Base-by-base conservation (phyloP, 2,888 invertebrate genomes). In the Tridacna gigas region DNA sequence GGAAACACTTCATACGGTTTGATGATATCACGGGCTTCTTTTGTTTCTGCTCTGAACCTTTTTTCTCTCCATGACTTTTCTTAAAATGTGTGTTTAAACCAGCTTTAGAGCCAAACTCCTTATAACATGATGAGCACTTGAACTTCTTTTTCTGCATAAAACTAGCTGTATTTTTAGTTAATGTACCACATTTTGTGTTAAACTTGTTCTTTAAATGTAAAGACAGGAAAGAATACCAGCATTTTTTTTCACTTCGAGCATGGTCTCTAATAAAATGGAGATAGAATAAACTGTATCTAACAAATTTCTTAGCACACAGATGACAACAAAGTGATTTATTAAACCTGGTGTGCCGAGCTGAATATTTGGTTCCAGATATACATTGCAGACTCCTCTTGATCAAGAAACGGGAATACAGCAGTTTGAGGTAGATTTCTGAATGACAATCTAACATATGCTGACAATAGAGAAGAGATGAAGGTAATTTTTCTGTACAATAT, bases 111-210 rank as follows among this genome's bases (percentile, higher is more conserved):
- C 48, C 45, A 48, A 82, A 77, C 69, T 48, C 67, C 47, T 82
- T 82, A 15, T 45, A n/a, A 66, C 82, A 82, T n/a, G 48, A 26
- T 13, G 9, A 12, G 28, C 82, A 82, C 20, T 74, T 26, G 13
- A 60, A 67, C 11, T 51, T 74, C 15, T 65, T 45, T 37, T 69
- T 28, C 26, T 26, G 56, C 2, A 28, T 26, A 7, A 28, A 15
- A 37, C 28, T 22, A 63, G 25, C 63, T 22, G 63, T 13, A 7
- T 25, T 63, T n/a, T n/a, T 5, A 18, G 2, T 22, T 63, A 25
- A 20, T 4, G 4, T 56, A 56, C 2, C 56, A 20, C 2, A 15
- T 56, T 56, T 56, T 56, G 20, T 56, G 56, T 67, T 67, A 7
- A 15, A 45, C 20, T 37, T 45, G 5, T 45, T 37, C n/a, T 45